Evolutionary conservation across 2,888 invertebrate genomes (phyloP), one percentile per base, ranked within the genome.

Genomic region (Chironomus tentans): DNA sequence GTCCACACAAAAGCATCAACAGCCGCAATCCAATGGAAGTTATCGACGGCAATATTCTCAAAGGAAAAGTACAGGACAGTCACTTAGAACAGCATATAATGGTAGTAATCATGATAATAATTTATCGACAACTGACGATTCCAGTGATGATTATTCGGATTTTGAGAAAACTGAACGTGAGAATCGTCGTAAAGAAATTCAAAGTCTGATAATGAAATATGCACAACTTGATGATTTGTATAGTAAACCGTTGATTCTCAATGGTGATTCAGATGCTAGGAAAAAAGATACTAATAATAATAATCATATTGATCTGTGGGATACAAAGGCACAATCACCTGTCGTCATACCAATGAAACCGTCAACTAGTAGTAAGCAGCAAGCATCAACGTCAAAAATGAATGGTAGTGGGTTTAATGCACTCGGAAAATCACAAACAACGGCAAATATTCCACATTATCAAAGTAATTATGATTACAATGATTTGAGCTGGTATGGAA

Each of bases 121-220:
- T 24, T n/a, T 71, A 50, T 56, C 56, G 71, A 73, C 28, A 38
- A 38, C 62, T 2, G 56, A 61, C 2, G 62, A 73, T n/a, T 22
- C 62, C 2, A 46, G 68, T 2, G 68, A 74, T 65, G 65, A 65
- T 65, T 65, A 21, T 22, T 65, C 65, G 12, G 65, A 65, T 13
- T 12, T 18, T 47, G 74, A 87, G 24, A 83, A 89, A 70, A 87
- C 87, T 78, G 93, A 94, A 79, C 87, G 94, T 68, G 92, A 93
- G 82, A 91, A 91, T 10, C 90, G 91, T 79, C 88, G 94, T 50
- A 93, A 93, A 80, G 94, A 94, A 81, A 92, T 93, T 77, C 91
- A 92, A 82, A 90, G 90, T 80, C 85, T 94, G 77, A 92, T 93
- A 77, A 87, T 91, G 86, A 94, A 93, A 82, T 94, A 94, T 82